Evolutionary conservation across 2,797 vertebrate genomes (phyloP).

Genomic region (Oreortyx pictus): DNA sequence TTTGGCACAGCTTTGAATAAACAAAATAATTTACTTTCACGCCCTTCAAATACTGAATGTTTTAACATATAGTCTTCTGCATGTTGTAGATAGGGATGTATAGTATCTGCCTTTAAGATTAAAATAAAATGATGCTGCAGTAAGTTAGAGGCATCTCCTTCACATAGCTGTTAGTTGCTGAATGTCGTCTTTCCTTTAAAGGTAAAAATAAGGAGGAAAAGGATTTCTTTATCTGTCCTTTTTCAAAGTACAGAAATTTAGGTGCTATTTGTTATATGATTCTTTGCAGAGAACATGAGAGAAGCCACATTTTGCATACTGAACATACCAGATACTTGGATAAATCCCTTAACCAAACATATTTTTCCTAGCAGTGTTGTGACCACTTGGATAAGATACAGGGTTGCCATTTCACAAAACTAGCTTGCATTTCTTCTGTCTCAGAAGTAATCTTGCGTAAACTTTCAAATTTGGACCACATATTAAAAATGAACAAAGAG

Average conservation of each 20-base stretch:
- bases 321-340: background rate
- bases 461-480: background rate
- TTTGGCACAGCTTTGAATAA: constrained; percentile 5
- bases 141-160: background rate
- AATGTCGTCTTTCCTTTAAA: constrained; percentile 11
- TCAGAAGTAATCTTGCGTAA: background rate
- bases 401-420: background rate
- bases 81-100: background rate
- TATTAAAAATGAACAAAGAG: background rate
- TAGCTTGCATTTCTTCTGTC: background rate
- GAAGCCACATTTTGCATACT: background rate
- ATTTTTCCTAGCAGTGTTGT: background rate
- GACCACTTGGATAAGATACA: background rate
- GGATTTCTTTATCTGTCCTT: background rate
- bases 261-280: constrained; percentile 16
- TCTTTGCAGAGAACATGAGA: background rate
- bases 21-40: background rate
- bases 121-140: background rate
- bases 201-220: background rate
- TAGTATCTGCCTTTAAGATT: background rate
- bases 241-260: constrained; percentile 2
- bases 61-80: background rate
- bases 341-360: constrained; percentile 5
- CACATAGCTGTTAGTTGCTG: background rate
- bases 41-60: background rate